Percentiles rank a stretch among this genome's conserved stretches.
Evolutionary conservation across 2,113 vertebrate genomes (phyloP).

Genomic region (Callithrix jacchus): DNA sequence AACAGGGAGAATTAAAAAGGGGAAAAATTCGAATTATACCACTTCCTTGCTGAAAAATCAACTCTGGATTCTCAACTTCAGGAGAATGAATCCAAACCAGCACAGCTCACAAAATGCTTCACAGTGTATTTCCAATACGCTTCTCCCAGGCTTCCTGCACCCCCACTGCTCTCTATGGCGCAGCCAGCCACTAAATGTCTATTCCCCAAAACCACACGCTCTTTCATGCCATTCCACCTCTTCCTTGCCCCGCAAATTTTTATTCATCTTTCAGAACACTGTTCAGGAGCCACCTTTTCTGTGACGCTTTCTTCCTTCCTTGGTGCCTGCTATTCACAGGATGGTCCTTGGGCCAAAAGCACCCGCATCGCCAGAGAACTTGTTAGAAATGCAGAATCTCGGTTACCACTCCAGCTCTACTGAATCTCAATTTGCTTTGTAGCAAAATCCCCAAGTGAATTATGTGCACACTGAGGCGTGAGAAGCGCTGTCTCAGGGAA

Average conservation of each 20-base stretch:
- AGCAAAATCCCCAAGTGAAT: not conserved
- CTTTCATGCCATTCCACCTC: not conserved
- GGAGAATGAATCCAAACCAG: not conserved
- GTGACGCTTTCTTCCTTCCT: not conserved
- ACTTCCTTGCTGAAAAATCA: not conserved
- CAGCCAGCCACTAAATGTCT: not conserved
- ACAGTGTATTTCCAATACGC: not conserved
- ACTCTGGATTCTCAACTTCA: conserved; percentile 17
- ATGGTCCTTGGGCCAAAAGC: not conserved
- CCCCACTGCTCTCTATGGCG: not conserved
- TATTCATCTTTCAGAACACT: not conserved
- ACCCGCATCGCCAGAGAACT: not conserved
- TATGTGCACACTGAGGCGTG: not conserved
- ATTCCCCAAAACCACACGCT: not conserved
- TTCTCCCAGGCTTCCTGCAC: not conserved
- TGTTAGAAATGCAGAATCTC: not conserved
- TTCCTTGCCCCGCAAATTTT: not conserved
- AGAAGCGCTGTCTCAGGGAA: not conserved
- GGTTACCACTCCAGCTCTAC: not conserved
- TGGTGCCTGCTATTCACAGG: not conserved
- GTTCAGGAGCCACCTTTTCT: not conserved
- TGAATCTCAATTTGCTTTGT: not conserved
- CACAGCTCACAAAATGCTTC: not conserved
- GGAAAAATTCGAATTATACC: not conserved
- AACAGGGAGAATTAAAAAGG: not conserved